Evolutionary conservation across 2,888 invertebrate species (phyloP).

Genomic region (Sphaeridia pumilis): DNA sequence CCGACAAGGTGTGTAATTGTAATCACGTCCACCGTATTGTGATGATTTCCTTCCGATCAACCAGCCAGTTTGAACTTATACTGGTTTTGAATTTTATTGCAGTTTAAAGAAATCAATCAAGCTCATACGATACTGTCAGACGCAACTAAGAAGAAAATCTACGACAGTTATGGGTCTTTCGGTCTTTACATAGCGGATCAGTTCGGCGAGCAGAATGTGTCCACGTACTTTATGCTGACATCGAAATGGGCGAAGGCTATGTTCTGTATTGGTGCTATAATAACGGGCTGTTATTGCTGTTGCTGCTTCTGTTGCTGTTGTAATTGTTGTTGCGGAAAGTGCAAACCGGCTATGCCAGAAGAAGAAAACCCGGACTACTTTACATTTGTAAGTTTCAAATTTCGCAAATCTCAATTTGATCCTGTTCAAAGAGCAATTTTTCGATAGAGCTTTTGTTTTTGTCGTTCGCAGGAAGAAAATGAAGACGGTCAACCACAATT

Average conservation of each 20-base stretch:
- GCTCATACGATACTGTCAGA: conserved; percentile 90
- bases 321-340: conserved; percentile 64
- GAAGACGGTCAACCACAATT: not conserved
- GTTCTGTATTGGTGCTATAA: conserved; percentile 41
- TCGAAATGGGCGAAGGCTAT: conserved; percentile 87
- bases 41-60: too few relatives aligned
- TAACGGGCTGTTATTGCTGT: conserved; percentile 85
- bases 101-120: conserved; percentile 92
- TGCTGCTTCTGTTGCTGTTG: conserved; percentile 95
- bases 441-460: too few relatives aligned
- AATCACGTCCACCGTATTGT: too few relatives aligned
- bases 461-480: conserved; percentile 8
- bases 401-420: too few relatives aligned
- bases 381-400: conserved; percentile 11
- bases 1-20: conserved; percentile 87
- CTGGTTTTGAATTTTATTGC: conserved; percentile 34
- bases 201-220: conserved; percentile 97
- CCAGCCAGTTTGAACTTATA: too few relatives aligned
- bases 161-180: conserved; percentile 95
- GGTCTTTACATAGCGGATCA: conserved; percentile 94
- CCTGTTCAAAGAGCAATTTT: too few relatives aligned
- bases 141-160: conserved; percentile 89
- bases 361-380: conserved; percentile 10
- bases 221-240: conserved; percentile 92
- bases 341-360: conserved; percentile 7